Conservation (phyloP, 2,113 vertebrate species). For the Dipodomys ordii region DNA sequence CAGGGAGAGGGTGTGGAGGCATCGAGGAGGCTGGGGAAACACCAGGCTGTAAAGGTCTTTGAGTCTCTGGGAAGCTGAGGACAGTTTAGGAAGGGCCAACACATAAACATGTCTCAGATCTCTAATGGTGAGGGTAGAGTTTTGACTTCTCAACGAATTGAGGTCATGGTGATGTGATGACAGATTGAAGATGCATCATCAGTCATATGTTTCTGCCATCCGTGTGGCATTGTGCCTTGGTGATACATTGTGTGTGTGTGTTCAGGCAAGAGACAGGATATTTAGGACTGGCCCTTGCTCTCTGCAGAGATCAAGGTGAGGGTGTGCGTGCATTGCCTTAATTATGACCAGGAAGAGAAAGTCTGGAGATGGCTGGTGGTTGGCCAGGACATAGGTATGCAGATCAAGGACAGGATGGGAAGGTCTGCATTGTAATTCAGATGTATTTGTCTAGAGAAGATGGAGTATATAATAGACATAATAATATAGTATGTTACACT, state of each 20-base stretch:
- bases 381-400: background rate
- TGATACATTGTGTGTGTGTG: conserved; percentile 81
- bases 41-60: conserved; percentile 74
- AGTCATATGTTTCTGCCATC: conserved; percentile 75
- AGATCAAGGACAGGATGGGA: background rate
- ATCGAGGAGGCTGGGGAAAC: conserved; percentile 51
- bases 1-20: conserved; percentile 29
- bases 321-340: background rate
- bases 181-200: conserved; percentile 86
- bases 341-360: background rate
- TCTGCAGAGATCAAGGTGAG: conserved; percentile 82
- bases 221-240: conserved; percentile 13
- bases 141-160: conserved; percentile 87
- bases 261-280: conserved; percentile 78
- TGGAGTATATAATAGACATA: background rate
- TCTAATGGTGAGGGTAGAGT: conserved; percentile 82
- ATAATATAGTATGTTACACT: background rate
- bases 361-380: background rate
- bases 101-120: conserved; percentile 85
- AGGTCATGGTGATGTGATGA: conserved; percentile 82
- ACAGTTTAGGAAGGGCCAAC: conserved; percentile 77
- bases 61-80: conserved; percentile 81
- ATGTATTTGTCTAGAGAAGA: conserved; percentile 35
- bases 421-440: background rate
- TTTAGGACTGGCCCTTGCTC: conserved; percentile 76